phyloP scores from a whole-genome alignment of 2,113 vertebrate genomes.

The Dryoscopus gambensis region DNA sequence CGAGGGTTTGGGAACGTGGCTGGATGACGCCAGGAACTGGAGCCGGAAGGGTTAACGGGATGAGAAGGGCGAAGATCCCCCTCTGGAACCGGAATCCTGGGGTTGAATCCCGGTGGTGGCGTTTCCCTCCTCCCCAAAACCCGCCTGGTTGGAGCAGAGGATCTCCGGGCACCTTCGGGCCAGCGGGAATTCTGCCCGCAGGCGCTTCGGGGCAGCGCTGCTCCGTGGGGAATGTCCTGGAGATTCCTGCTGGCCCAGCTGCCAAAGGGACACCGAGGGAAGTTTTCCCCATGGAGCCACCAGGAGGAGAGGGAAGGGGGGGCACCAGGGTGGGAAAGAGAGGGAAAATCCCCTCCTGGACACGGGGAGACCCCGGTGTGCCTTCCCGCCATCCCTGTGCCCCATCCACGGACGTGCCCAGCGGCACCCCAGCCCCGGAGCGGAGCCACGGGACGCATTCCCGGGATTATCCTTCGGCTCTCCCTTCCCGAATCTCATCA shows the following conservation, averaged over 20 bases:
- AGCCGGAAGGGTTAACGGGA: not conserved
- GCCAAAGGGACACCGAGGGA: accelerated
- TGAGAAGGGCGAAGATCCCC: not conserved
- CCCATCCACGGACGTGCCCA: accelerated
- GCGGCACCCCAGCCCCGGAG: not conserved
- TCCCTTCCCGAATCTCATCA: not conserved
- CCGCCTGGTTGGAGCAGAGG: not conserved
- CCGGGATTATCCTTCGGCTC: not conserved
- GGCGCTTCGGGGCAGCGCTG: not conserved
- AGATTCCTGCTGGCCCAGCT: accelerated
- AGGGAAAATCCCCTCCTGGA: not conserved
- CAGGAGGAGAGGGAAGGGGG: not conserved
- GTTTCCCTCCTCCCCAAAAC: not conserved
- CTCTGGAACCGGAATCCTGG: not conserved
- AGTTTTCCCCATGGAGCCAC: not conserved
- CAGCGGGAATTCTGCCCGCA: not conserved
- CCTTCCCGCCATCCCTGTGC: not conserved
- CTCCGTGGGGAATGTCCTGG: not conserved
- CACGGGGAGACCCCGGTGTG: not conserved
- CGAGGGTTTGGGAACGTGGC: not conserved
- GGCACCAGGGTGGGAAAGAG: not conserved
- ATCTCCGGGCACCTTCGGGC: not conserved
- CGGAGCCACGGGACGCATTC: accelerated
- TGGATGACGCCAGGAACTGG: not conserved
- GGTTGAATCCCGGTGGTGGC: not conserved